Evolutionary conservation across 2,888 invertebrate species (phyloP).

Genomic region (Anaspis maculata): DNA sequence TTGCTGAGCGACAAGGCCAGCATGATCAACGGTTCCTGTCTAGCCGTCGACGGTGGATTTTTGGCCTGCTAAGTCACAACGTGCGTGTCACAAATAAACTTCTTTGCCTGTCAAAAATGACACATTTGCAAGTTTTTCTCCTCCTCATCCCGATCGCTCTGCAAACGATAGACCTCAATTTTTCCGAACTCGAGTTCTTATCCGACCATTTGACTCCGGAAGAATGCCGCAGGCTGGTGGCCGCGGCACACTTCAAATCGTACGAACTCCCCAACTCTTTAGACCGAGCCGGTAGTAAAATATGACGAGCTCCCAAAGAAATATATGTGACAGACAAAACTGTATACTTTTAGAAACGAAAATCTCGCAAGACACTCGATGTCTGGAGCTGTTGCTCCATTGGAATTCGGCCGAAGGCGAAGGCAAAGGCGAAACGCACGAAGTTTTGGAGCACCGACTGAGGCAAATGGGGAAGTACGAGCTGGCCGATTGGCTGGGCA

Average conservation of each 20-base stretch:
- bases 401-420: slow-evolving; percentile 48
- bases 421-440: slow-evolving; percentile 51
- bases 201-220: slow-evolving; percentile 48
- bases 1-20: slow-evolving; percentile 71
- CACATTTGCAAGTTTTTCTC: too few species aligned
- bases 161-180: slow-evolving; percentile 36
- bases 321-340: background rate
- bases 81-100: too few species aligned
- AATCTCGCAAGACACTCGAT: slow-evolving; percentile 47
- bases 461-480: slow-evolving; percentile 50
- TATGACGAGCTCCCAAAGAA: too few species aligned
- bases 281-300: slow-evolving; percentile 42
- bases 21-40: slow-evolving; percentile 69
- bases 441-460: slow-evolving; percentile 47
- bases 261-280: slow-evolving; percentile 42
- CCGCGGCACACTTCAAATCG: slow-evolving; percentile 48
- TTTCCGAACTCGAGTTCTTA: slow-evolving; percentile 45
- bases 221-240: slow-evolving; percentile 52
- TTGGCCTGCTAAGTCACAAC: slow-evolving; percentile 17
- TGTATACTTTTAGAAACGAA: slow-evolving; percentile 3
- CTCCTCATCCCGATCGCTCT: slow-evolving; percentile 4
- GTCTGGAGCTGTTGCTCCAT: slow-evolving; percentile 48
- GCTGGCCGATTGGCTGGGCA: slow-evolving; percentile 55
- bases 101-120: too few species aligned
- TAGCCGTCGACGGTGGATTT: slow-evolving; percentile 79